Conservation (phyloP, 2,888 invertebrate species). For the Clanis bilineata region DNA sequence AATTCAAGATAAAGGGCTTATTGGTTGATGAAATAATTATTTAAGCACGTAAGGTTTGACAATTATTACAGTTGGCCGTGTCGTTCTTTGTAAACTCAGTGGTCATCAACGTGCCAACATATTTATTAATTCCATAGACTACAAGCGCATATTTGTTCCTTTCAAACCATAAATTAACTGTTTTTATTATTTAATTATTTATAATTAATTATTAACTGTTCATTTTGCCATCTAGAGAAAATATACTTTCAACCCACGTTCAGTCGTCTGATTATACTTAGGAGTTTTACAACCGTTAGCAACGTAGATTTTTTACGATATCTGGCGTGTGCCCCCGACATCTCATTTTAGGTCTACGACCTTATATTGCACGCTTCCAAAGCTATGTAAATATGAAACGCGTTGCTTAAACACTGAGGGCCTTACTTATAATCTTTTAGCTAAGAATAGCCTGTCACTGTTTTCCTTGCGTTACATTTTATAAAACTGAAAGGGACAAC, state of each 20-base stretch:
- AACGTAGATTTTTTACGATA: conserved; percentile 42
- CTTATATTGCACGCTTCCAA: neutral
- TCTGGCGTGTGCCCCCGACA: conserved; percentile 18
- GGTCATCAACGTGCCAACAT: neutral
- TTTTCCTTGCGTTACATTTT: too few relatives aligned
- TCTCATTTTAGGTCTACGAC: neutral
- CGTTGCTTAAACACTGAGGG: conserved; percentile 46
- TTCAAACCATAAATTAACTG: neutral
- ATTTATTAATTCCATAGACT: neutral
- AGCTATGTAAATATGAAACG: conserved; percentile 45
- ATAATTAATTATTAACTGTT: neutral
- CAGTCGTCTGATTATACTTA: neutral
- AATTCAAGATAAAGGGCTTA: too few relatives aligned
- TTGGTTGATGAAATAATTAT: too few relatives aligned
- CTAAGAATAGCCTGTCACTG: too few relatives aligned
- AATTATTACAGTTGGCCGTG: too few relatives aligned
- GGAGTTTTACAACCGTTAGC: conserved; percentile 1
- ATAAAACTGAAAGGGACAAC: too few relatives aligned
- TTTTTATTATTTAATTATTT: too few relatives aligned
- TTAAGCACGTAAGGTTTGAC: too few relatives aligned
- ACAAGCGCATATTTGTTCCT: neutral
- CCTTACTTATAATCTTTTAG: too few relatives aligned
- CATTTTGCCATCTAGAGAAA: neutral
- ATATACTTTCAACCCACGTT: conserved; percentile 11
- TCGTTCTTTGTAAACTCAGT: neutral